Conservation (phyloP, 2,797 vertebrate species). For the Ptychobarbus kaznakovi region DNA sequence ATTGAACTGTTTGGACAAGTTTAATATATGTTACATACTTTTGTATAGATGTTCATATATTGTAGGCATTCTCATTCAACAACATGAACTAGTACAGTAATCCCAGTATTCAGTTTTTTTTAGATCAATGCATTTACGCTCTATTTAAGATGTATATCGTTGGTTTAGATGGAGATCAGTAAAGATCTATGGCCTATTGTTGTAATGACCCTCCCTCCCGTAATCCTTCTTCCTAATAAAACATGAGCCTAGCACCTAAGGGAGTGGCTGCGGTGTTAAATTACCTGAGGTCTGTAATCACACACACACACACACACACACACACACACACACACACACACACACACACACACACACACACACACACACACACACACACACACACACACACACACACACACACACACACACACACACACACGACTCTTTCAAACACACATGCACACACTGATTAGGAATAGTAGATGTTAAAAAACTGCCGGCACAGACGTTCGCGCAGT, state of each 20-base stretch:
- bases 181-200: constrained; percentile 48
- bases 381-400: constrained; percentile 64
- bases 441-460: constrained; percentile 31
- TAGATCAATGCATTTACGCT: neutral
- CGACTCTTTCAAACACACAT: constrained; percentile 34
- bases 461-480: constrained; percentile 6
- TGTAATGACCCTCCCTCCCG: constrained; percentile 45
- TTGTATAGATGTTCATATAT: constrained; percentile 7
- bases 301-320: constrained; percentile 65
- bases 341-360: constrained; percentile 64
- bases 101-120: constrained; percentile 20
- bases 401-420: constrained; percentile 64
- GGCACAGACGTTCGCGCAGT: neutral
- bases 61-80: neutral
- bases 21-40: neutral
- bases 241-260: constrained; percentile 71
- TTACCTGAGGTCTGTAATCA: constrained; percentile 76
- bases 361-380: constrained; percentile 64
- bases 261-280: constrained; percentile 73
- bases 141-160: constrained; percentile 32
- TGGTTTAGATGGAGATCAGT: constrained; percentile 40
- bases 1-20: neutral
- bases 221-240: constrained; percentile 64
- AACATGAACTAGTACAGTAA: constrained; percentile 9
- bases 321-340: constrained; percentile 56